These are phyloP conservation scores for Tokudaia muenninki DNA, from an alignment of 2,797 vertebrate genomes.

Conservation along the genomic window DNA sequence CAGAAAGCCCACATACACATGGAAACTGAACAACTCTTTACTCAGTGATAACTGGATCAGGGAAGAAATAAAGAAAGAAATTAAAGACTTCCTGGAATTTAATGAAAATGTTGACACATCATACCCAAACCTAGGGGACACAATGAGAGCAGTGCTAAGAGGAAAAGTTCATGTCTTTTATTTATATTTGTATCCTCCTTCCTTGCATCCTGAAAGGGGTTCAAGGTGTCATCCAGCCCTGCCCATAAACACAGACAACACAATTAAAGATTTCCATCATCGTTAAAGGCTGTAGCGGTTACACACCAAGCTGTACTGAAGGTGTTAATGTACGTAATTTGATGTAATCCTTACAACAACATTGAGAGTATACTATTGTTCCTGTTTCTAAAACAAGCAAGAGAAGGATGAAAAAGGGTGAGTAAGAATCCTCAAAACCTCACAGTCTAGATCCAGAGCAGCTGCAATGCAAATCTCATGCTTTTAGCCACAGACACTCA, in stretches of 20 bases:
- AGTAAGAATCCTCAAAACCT: slow-evolving; percentile 24
- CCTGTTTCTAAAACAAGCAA: slow-evolving; percentile 49
- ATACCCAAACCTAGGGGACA: too few species aligned
- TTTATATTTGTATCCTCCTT: neutral
- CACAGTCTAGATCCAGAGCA: neutral
- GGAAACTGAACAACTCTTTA: too few species aligned
- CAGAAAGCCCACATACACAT: too few species aligned
- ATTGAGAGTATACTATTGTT: neutral
- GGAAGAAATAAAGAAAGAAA: too few species aligned
- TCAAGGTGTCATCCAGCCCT: neutral
- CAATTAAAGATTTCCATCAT: neutral
- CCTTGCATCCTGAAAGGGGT: neutral
- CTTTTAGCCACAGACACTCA: neutral
- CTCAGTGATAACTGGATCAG: too few species aligned
- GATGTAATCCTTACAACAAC: neutral
- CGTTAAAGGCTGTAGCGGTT: neutral
- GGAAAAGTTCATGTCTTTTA: too few species aligned
- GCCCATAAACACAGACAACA: neutral
- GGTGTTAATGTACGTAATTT: neutral
- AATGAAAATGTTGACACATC: too few species aligned
- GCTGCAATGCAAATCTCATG: neutral
- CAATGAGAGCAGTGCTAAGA: too few species aligned
- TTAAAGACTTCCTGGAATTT: too few species aligned
- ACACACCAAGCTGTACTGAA: neutral
- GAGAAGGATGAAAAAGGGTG: slow-evolving; percentile 26